Percentiles rank a stretch among this genome's conserved stretches.
These are phyloP conservation scores for Danionella dracula DNA, from an alignment of 2,797 vertebrate species.

Conservation along the genomic window DNA sequence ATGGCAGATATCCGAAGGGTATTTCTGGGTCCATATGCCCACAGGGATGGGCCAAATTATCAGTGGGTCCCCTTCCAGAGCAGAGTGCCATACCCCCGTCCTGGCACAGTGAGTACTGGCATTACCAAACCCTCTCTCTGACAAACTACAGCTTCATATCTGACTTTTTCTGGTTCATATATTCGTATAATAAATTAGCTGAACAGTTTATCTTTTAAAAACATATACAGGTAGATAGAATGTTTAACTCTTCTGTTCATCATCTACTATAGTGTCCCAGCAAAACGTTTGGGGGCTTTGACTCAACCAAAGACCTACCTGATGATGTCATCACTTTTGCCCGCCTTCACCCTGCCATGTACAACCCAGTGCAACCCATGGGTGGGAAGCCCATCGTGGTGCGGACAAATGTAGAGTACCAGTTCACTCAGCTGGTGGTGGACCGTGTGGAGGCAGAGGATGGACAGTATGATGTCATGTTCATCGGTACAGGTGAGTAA, in stretches of 20 bases:
- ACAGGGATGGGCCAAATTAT: slow-evolving; percentile 94
- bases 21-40: slow-evolving; percentile 93
- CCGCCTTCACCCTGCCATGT: slow-evolving; percentile 94
- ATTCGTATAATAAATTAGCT: too few species aligned
- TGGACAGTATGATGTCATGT: slow-evolving; percentile 98
- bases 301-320: slow-evolving; percentile 95
- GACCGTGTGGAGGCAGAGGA: slow-evolving; percentile 96
- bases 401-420: slow-evolving; percentile 91
- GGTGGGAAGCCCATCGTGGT: slow-evolving; percentile 92
- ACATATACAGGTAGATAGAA: too few species aligned
- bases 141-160: slow-evolving; percentile 30
- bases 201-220: too few species aligned
- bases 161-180: neutral
- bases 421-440: slow-evolving; percentile 94
- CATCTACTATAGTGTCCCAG: slow-evolving; percentile 77
- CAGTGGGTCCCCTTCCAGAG: slow-evolving; percentile 98
- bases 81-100: slow-evolving; percentile 92
- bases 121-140: slow-evolving; percentile 7
- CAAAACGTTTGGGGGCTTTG: slow-evolving; percentile 96
- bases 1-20: slow-evolving; percentile 95
- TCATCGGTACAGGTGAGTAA: slow-evolving; percentile 90
- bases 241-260: too few species aligned
- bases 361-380: slow-evolving; percentile 88
- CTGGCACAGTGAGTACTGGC: slow-evolving; percentile 86
- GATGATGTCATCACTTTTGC: slow-evolving; percentile 98